Percentiles rank a stretch among this genome's conserved stretches.
phyloP scores from a whole-genome alignment of 2,113 vertebrate genomes.

The Hippoglossus stenolepis region DNA sequence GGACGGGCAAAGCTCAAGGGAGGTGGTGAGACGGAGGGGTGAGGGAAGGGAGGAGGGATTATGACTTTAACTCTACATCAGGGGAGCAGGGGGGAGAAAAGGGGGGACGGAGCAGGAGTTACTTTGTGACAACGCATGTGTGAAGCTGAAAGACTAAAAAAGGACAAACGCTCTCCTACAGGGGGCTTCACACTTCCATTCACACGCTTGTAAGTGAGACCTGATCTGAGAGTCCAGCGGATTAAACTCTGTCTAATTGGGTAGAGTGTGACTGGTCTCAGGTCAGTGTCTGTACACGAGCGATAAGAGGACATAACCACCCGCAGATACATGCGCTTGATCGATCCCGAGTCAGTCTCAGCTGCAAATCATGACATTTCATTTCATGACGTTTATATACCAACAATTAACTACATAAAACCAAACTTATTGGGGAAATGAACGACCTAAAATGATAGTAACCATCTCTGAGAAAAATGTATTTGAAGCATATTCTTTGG shows the following conservation, averaged over 20 bases:
- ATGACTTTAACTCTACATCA: constrained; percentile 63
- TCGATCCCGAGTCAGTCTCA: no score
- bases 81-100: constrained; percentile 16
- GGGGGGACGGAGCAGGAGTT: constrained; percentile 30
- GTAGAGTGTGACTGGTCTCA: neutral
- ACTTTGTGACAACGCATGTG: constrained; percentile 56
- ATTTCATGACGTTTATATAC: no score
- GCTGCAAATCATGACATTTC: no score
- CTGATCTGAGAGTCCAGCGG: neutral
- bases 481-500: no score
- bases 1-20: constrained; percentile 75
- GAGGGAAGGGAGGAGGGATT: constrained; percentile 48
- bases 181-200: neutral
- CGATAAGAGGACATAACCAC: no score
- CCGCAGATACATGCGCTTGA: no score
- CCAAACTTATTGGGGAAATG: no score
- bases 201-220: neutral
- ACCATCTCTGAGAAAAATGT: no score
- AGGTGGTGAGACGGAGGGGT: constrained; percentile 48
- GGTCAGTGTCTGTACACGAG: neutral
- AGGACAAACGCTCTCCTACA: constrained; percentile 6
- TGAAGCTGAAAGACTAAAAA: constrained; percentile 14
- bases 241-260: neutral
- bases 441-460: no score
- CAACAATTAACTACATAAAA: no score